phyloP scores from a whole-genome alignment of 2,113 vertebrate genomes.

The Aegotheles bennettii region DNA sequence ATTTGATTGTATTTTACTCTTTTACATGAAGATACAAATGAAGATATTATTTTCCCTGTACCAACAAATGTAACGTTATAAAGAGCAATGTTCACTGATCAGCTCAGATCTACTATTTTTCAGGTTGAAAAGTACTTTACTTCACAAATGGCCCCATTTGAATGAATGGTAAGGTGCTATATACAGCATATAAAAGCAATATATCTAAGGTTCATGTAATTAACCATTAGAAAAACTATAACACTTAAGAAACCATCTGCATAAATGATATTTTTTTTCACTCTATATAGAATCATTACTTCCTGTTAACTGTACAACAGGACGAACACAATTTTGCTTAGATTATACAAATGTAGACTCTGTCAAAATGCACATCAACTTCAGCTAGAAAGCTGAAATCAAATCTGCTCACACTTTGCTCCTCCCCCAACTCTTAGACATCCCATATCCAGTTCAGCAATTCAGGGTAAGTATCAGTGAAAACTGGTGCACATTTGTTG shows the following conservation, averaged over 20 bases:
- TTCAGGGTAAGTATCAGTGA: neutral
- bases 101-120: neutral
- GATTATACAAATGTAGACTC: neutral
- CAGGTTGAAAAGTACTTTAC: neutral
- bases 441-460: neutral
- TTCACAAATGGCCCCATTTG: neutral
- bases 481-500: neutral
- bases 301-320: neutral
- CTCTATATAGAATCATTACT: neutral
- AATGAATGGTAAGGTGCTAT: neutral
- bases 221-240: neutral
- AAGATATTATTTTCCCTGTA: neutral
- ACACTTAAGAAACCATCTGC: neutral
- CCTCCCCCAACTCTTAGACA: neutral
- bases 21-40: neutral
- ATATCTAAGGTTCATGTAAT: neutral
- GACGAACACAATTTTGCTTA: neutral
- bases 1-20: neutral
- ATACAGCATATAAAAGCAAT: neutral
- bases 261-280: neutral
- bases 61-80: neutral
- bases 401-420: neutral
- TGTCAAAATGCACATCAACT: accelerated
- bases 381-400: neutral
- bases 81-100: neutral